Evolutionary conservation across 2,888 invertebrate genomes (phyloP), one percentile per base, ranked within the genome.

Genomic region (Aquatica leii): DNA sequence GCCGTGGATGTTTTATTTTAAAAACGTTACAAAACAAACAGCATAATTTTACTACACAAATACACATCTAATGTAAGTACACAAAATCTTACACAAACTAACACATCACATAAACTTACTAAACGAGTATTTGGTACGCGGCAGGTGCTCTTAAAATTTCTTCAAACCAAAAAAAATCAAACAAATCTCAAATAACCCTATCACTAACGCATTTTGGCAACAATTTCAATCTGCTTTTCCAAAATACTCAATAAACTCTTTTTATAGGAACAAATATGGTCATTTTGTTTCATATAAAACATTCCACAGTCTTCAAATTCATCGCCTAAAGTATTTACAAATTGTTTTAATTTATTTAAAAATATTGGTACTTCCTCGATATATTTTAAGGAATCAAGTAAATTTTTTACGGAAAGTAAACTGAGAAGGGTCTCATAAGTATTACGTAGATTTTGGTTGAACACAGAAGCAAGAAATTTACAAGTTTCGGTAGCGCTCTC

Each of bases 201-300:
- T 40, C 14, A 11, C 43, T 54, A 21, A 21, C 51, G 37, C 51
- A 52, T 20, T 11, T 24, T 52, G 40, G 35, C 34, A 41, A 20
- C 17, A 49, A 24, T 9, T 50, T 54, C 58, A 43, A 62, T 41
- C 35, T 58, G 35, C 8, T 63, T 34, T 2, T 35, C 17, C 34
- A 46, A 55, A 6, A 50, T 15, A 31, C 52, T 18, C 52, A 49
- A 55, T 34, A 59, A 15, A 35, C 14, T 34, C 48, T 61, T 61
- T 71, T 50, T 73, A 58, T 49, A 71, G 18, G 31, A 68, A 62
- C 37, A 64, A 62, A 63, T 69, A 17, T 59, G 50, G 17, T 48
- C 67, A 50, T 67, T 69, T 65, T 73, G 72, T 24, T 67, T 65
- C 37, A 67, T 57, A 66, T 74, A 75, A 65, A 71, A 75, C 8